Evolutionary conservation across 2,797 vertebrate species (phyloP), one percentile per base, ranked within the genome.

Genomic region (Halcyon leucocephala): DNA sequence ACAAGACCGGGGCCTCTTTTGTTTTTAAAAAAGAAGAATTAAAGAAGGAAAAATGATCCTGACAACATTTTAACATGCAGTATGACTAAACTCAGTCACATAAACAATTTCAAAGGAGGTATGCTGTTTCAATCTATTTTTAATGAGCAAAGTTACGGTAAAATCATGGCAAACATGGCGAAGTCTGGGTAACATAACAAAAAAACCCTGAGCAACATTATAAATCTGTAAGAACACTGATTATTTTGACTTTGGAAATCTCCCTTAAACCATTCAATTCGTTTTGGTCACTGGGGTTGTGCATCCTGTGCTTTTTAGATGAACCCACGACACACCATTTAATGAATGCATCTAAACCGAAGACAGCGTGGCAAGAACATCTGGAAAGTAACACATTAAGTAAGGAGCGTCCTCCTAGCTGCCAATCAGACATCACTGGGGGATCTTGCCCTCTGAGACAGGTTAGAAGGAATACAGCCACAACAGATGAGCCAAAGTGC

Each of bases 401-500:
- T 76, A 94, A 92, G 88, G 21, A 93, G 29, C 0, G 1, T 91
- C 91, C 90, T 94, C 41, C 65, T 51, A 35, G 69, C 57, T 33
- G 60, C 79, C 86, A 64, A n/a, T 99, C 98, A 99, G 97, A 99
- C 99, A 21, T 99, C 99, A 48, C 99, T 99, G 35, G 99, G 99
- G 26, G 99, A 99, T 97, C 99, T 98, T 4, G 99, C 99, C 77
- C 99, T 98, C 44, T 99, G 99, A 52, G 98, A 98, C 94, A 99
- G 97, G 18, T 98, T 98, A 88, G 99, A 97, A 6, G 99, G 99
- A 95, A 99, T 93, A 44, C 99, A 99, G 73, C 99, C 99, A 6
- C 99, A 99, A 95, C 99, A 99, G 86, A 99, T 95, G 95, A 99
- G 98, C 98, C 99, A 99, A 94, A 99, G 98, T 3, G 99, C 99